Conservation (phyloP, 2,797 vertebrate species). For the Odontamblyopus lacepedii region DNA sequence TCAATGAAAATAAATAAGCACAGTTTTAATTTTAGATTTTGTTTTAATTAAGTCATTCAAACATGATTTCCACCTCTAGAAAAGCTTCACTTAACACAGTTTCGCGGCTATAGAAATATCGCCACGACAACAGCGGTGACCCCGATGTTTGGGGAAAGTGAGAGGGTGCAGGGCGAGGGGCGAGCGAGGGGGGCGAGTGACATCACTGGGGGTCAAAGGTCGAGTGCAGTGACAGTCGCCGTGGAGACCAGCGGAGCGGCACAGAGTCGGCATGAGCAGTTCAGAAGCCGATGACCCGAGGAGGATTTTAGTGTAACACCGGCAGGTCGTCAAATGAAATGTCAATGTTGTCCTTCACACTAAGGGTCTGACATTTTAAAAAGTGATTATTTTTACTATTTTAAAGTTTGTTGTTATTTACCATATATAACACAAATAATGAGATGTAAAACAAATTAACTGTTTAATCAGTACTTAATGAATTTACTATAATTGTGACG, state of each 20-base stretch:
- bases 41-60: no score
- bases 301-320: conserved; percentile 24
- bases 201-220: conserved; percentile 58
- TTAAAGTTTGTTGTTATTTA: no score
- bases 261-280: conserved; percentile 56
- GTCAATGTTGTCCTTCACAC: not conserved
- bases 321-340: not conserved
- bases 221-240: conserved; percentile 51
- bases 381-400: no score
- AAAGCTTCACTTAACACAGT: conserved; percentile 29
- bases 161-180: conserved; percentile 16
- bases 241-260: conserved; percentile 46
- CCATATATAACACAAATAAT: no score
- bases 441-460: no score
- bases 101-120: conserved; percentile 28
- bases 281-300: conserved; percentile 60
- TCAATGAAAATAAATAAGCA: no score
- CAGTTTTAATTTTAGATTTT: no score
- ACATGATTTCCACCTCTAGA: no score
- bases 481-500: no score
- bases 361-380: not conserved
- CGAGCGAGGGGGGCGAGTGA: conserved; percentile 38
- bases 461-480: no score
- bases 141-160: conserved; percentile 37
- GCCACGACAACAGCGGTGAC: conserved; percentile 46